A percentile compares a stretch with the other conserved stretches of the same genome.
Evolutionary conservation across 2,888 invertebrate species (phyloP).

Genomic region (Pristionchus maxplancki): DNA sequence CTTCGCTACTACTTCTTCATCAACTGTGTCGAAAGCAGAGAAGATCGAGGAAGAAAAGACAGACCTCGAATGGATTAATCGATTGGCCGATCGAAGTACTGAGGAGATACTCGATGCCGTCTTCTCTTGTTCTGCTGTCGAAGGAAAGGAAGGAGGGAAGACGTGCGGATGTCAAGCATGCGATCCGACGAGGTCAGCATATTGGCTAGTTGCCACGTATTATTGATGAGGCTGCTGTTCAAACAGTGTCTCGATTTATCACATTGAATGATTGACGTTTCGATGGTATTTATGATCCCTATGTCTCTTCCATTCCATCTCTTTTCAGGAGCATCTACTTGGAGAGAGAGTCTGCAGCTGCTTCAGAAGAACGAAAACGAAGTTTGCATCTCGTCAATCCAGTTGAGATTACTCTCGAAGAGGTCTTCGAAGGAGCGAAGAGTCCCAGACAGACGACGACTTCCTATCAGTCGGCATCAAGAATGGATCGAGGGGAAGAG

Average conservation of each 20-base stretch:
- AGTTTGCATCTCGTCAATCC: slow-evolving; percentile 48
- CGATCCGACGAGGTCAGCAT: slow-evolving; percentile 37
- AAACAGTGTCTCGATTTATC: background rate
- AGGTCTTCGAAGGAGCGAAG: slow-evolving; percentile 36
- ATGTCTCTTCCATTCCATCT: background rate
- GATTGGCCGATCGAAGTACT: background rate
- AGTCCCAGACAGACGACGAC: background rate
- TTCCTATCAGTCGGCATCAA: background rate
- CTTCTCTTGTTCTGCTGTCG: background rate
- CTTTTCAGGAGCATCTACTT: slow-evolving; percentile 42
- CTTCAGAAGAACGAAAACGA: slow-evolving; percentile 34
- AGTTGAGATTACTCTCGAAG: slow-evolving; percentile 42
- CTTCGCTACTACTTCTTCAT: background rate
- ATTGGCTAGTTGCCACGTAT: background rate
- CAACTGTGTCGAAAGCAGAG: background rate
- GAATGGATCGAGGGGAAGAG: background rate
- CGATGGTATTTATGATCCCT: too few relatives aligned
- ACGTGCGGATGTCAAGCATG: slow-evolving; percentile 46
- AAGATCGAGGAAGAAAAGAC: background rate
- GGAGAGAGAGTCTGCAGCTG: slow-evolving; percentile 15
- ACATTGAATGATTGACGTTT: too few relatives aligned
- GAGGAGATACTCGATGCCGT: slow-evolving; percentile 46
- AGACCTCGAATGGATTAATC: slow-evolving; percentile 25
- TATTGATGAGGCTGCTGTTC: background rate
- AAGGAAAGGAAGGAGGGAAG: background rate